Percentiles rank a stretch among this genome's conserved stretches.
These are phyloP conservation scores for Aurelia coerulea DNA, from an alignment of 30 jellyfish, hydroid and myxozoan species.

Conservation along the genomic window DNA sequence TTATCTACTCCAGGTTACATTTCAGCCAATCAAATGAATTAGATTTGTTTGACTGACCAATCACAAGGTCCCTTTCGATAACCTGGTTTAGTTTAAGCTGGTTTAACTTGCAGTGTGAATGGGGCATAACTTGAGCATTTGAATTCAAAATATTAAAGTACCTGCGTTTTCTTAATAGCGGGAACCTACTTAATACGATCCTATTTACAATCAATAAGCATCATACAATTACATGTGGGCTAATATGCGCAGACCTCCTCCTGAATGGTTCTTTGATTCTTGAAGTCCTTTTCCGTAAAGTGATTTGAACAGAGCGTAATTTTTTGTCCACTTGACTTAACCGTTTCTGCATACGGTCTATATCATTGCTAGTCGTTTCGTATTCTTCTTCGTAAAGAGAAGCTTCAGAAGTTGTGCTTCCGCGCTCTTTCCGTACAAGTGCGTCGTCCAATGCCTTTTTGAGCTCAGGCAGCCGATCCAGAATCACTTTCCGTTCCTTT, in stretches of 20 bases:
- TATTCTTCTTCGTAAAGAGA: conserved; percentile 44
- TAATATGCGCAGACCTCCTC: conserved; percentile 46
- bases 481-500: conserved; percentile 62
- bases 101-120: too few species aligned
- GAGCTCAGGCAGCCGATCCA: conserved; percentile 58
- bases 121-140: too few species aligned
- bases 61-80: too few species aligned
- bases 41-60: too few species aligned
- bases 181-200: too few species aligned
- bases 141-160: too few species aligned
- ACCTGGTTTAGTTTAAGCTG: too few species aligned
- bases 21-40: too few species aligned
- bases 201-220: too few species aligned
- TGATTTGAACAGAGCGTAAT: conserved; percentile 23
- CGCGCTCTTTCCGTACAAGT: conserved; percentile 27
- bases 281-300: conserved; percentile 15
- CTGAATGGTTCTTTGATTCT: conserved; percentile 46
- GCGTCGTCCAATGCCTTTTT: conserved; percentile 46
- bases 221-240: conserved; percentile 62
- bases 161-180: too few species aligned
- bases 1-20: too few species aligned
- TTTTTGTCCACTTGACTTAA: conserved; percentile 66
- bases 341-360: conserved; percentile 62
- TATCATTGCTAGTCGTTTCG: conserved; percentile 57
- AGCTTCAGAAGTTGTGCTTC: conserved; percentile 7